phyloP scores from a whole-genome alignment of 1,140 invertebrate species.

The Trachelipus rathkii region DNA sequence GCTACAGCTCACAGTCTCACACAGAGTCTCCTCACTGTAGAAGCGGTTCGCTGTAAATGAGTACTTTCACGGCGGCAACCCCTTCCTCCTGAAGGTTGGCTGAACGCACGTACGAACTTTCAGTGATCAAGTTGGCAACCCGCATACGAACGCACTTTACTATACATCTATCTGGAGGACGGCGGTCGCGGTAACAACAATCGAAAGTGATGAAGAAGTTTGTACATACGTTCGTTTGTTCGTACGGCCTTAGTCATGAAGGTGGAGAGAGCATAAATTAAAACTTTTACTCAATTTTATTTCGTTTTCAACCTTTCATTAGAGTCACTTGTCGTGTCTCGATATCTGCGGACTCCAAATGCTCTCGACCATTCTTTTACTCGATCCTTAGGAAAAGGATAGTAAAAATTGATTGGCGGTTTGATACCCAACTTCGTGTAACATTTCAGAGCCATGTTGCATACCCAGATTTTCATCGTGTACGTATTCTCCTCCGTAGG shows the following conservation, averaged over 20 bases:
- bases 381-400: too few species aligned
- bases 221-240: background rate
- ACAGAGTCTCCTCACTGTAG: background rate
- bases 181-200: conserved; percentile 8
- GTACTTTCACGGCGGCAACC: conserved; percentile 2
- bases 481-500: background rate
- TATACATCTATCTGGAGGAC: background rate
- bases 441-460: background rate
- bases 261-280: conserved; percentile 3
- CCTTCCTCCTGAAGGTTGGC: background rate
- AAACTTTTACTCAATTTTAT: conserved; percentile 5
- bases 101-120: background rate
- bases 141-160: background rate
- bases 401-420: too few species aligned
- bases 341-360: too few species aligned
- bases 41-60: background rate
- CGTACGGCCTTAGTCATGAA: conserved; percentile 4
- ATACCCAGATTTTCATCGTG: background rate
- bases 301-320: conserved; percentile 5
- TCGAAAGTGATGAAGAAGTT: background rate
- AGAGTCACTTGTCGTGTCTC: background rate
- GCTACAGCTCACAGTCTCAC: background rate
- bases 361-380: too few species aligned
- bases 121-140: background rate
- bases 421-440: too few species aligned